These are phyloP conservation scores for Anarsia innoxiella DNA, from an alignment of 2,888 invertebrate species.

Conservation along the genomic window DNA sequence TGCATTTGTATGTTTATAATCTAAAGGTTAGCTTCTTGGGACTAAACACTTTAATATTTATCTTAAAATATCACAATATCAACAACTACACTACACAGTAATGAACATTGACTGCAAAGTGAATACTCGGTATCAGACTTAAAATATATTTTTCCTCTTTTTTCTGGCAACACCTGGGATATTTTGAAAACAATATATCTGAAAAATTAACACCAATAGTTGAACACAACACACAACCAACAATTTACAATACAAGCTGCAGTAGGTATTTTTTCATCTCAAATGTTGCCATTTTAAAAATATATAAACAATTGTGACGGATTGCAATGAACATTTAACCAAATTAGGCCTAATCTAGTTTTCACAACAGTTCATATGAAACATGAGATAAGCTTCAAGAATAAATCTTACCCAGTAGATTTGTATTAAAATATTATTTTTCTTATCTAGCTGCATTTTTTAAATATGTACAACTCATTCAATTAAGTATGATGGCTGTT, in stretches of 20 bases:
- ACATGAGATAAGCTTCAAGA: conserved; percentile 9
- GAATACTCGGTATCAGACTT: no score
- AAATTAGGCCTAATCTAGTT: conserved; percentile 7
- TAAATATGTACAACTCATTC: no score
- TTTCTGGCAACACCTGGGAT: conserved; percentile 3
- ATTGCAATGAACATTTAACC: neutral
- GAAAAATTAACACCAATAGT: no score
- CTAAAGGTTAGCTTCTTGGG: conserved; percentile 43
- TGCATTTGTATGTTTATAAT: conserved; percentile 8
- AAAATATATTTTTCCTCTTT: conserved; percentile 7
- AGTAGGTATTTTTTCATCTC: no score
- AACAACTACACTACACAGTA: conserved; percentile 51
- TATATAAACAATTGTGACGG: neutral
- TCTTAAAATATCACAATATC: conserved; percentile 71
- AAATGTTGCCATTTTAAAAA: no score
- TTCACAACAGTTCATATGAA: conserved; percentile 5
- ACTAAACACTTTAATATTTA: conserved; percentile 41
- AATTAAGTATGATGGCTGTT: no score
- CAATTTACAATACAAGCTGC: no score
- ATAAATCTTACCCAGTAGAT: conserved; percentile 13
- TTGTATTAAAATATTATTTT: conserved; percentile 40
- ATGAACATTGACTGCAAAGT: no score
- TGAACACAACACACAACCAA: no score
- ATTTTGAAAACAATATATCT: neutral
- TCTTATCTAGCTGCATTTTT: no score